Conservation (phyloP, 2,888 invertebrate genomes). For the Homarus gammarus region DNA sequence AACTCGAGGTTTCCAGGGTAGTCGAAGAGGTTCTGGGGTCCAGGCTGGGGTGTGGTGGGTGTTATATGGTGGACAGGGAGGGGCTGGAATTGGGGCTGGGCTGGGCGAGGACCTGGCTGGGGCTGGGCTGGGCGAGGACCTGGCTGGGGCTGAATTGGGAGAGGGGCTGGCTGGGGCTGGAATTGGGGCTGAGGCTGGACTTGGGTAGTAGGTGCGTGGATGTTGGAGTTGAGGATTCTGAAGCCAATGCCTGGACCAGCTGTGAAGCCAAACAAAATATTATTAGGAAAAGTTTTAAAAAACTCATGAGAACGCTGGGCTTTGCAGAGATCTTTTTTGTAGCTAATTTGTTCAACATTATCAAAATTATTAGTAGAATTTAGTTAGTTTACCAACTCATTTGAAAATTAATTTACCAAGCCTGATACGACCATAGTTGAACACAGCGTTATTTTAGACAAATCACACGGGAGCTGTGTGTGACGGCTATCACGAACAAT, state of each 20-base stretch:
- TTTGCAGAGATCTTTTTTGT: too few relatives aligned
- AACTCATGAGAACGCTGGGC: too few relatives aligned
- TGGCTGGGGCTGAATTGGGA: constrained; percentile 26
- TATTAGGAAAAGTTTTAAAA: too few relatives aligned
- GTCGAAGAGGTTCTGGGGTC: constrained; percentile 71
- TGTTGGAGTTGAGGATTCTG: constrained; percentile 73
- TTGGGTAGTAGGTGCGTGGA: constrained; percentile 31
- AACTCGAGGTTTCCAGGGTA: constrained; percentile 74
- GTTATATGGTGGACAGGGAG: constrained; percentile 12
- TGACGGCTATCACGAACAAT: too few relatives aligned
- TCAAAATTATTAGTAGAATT: too few relatives aligned
- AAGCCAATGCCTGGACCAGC: constrained; percentile 75
- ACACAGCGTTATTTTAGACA: too few relatives aligned
- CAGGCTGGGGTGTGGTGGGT: constrained; percentile 44
- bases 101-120: constrained; percentile 27
- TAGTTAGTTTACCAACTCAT: neutral
- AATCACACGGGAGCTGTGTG: too few relatives aligned
- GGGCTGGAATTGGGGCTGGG: neutral
- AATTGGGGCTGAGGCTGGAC: constrained; percentile 52
- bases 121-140: neutral
- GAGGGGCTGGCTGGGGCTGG: constrained; percentile 39
- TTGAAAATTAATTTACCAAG: neutral
- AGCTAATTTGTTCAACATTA: too few relatives aligned
- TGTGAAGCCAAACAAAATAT: neutral
- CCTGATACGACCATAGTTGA: too few relatives aligned